Base-by-base conservation (phyloP, 1,140 invertebrate species). In the Drosophila ironensis region DNA sequence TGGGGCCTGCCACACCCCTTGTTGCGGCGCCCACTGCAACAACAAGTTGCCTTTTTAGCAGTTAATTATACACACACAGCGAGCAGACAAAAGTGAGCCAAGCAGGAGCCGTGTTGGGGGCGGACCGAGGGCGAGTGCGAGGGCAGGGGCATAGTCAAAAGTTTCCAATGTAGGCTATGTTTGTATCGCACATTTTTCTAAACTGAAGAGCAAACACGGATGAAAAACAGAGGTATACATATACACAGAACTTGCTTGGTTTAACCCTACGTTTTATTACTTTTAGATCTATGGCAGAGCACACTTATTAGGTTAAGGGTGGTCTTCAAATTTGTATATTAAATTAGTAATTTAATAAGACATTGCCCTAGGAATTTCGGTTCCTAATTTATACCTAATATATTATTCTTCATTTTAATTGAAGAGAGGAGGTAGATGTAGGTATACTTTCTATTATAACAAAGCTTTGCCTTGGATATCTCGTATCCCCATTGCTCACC, bases 31-130 rank as follows among this genome's bases (percentile, higher is more conserved):
- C 56, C 42, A 50, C 16, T 72, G 78, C 80, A 86, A 84, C 80
- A 84, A 78, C 78, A 84, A 84, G 80, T 86, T 86, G 80, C 69
- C 64, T 74, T 82, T 69, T 82, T 84, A 84, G 78, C 73, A 84
- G 78, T 82, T 84, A 84, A 84, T 84, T 84, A 84, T 69, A 84
- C 63, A 80, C 48, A 76, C 45, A 52, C 28, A 41, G 30, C 42
- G 17, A 27, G 47, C 20, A 25, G 16, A 47, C 22, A 40, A 25
- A 16, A 1, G 42, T 44, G 38, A 44, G 51, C 60, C 37, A 24
- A 11, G 17, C 8, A 47, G 33, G 50, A 42, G 41, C 14, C 45
- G 35, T 25, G 42, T 40, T 24, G 27, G 27, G 22, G 24, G 54
- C 12, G 33, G 12, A 17, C 14, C 12, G 14, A 8, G n/a, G n/a